Evolutionary conservation across 2,888 invertebrate genomes (phyloP).

Genomic region (Netelia inedita): DNA sequence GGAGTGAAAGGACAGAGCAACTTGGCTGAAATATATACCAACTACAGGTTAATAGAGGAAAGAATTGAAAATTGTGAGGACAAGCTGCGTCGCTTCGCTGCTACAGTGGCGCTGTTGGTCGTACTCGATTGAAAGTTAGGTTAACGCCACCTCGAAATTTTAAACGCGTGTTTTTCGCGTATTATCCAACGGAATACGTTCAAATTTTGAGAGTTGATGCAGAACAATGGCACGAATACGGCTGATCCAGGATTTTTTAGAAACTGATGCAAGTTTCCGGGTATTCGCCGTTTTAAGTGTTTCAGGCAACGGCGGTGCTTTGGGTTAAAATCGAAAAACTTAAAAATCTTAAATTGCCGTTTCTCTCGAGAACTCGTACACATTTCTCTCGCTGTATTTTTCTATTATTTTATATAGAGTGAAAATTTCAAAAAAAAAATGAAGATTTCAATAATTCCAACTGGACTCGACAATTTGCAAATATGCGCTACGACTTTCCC

Average conservation of each 20-base stretch:
- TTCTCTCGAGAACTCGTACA: not conserved
- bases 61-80: not conserved
- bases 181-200: not conserved
- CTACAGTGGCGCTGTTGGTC: not conserved
- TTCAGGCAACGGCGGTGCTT: not conserved
- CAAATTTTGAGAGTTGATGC: not conserved
- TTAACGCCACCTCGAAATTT: not conserved
- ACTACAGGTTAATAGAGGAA: not conserved
- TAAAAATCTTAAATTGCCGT: not conserved
- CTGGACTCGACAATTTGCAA: constrained; percentile 4
- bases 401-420: not conserved
- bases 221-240: not conserved
- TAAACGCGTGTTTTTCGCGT: not conserved
- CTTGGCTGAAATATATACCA: not conserved
- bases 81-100: not conserved
- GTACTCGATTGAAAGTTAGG: not conserved
- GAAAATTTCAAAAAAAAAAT: not conserved
- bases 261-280: no score
- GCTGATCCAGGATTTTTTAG: not conserved
- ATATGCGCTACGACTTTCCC: constrained; percentile 52
- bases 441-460: not conserved
- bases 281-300: not conserved
- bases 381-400: not conserved
- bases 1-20: constrained; percentile 45
- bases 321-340: no score